These are phyloP conservation scores for Heliothis peltigera DNA, from an alignment of 2,888 invertebrate genomes.

Conservation along the genomic window DNA sequence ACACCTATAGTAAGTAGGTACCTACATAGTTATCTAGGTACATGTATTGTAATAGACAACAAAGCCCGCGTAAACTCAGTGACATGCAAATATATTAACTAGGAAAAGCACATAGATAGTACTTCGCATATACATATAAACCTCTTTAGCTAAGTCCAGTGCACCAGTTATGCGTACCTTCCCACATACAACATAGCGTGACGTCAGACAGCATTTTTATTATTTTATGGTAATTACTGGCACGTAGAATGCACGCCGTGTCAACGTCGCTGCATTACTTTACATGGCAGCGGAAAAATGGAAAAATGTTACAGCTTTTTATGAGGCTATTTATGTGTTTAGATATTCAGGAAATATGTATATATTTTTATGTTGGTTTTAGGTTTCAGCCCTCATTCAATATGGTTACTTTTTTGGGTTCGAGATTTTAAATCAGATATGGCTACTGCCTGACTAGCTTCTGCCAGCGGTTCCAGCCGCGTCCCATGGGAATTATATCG, in stretches of 20 bases:
- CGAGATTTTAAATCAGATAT: too few relatives aligned
- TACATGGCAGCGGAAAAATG: slow-evolving; percentile 46
- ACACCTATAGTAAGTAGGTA: background rate
- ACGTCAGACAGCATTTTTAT: slow-evolving; percentile 48
- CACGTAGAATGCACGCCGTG: slow-evolving; percentile 29
- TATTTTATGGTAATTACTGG: slow-evolving; percentile 59
- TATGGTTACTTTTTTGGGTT: too few relatives aligned
- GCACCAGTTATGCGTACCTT: slow-evolving; percentile 36
- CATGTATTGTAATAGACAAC: background rate
- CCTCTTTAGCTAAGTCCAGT: slow-evolving; percentile 23
- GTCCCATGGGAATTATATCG: too few relatives aligned
- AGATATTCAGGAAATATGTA: background rate
- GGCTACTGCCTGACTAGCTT: too few relatives aligned
- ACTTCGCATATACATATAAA: background rate
- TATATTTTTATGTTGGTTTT: too few relatives aligned
- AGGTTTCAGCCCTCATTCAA: background rate
- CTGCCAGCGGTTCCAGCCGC: too few relatives aligned
- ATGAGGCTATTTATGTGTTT: background rate
- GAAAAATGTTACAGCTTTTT: slow-evolving; percentile 37
- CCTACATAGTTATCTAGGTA: too few relatives aligned
- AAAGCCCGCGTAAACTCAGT: background rate
- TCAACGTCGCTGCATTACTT: slow-evolving; percentile 45
- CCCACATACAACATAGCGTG: slow-evolving; percentile 50
- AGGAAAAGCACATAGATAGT: slow-evolving; percentile 27
- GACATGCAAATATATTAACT: slow-evolving; percentile 19